phyloP scores from a whole-genome alignment of 2,797 vertebrate species.

The Gallinago nigripennis region DNA sequence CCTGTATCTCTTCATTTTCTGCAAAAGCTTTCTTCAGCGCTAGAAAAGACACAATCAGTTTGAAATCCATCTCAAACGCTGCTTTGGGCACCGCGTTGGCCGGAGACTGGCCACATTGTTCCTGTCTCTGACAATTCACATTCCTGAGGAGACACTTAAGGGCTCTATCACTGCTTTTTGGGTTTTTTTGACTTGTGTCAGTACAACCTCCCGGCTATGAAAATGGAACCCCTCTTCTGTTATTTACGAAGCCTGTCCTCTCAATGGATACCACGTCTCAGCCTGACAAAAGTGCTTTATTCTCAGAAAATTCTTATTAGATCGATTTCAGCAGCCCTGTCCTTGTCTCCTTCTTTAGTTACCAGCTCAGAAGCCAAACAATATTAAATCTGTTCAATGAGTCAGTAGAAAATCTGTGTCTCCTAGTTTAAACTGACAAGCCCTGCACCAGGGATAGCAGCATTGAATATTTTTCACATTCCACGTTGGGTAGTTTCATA shows the following conservation, averaged over 20 bases:
- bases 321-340: constrained; percentile 14
- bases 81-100: neutral
- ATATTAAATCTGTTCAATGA: constrained; percentile 34
- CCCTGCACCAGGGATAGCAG: neutral
- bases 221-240: neutral
- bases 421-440: neutral
- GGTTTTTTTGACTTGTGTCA: neutral
- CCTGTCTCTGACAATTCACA: neutral
- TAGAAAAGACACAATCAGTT: constrained; percentile 35
- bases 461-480: neutral
- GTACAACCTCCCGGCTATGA: neutral
- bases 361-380: constrained; percentile 21
- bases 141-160: neutral
- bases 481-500: neutral
- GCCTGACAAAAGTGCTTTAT: constrained; percentile 52
- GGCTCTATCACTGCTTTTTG: neutral
- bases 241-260: neutral
- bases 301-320: constrained; percentile 32
- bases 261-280: neutral
- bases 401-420: neutral
- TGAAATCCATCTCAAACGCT: neutral
- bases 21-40: constrained; percentile 79
- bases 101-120: neutral
- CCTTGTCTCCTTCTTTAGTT: constrained; percentile 30
- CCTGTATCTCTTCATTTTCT: constrained; percentile 77